Evolutionary conservation across 2,113 vertebrate genomes (phyloP).

Genomic region (Chiloscyllium plagiosum): DNA sequence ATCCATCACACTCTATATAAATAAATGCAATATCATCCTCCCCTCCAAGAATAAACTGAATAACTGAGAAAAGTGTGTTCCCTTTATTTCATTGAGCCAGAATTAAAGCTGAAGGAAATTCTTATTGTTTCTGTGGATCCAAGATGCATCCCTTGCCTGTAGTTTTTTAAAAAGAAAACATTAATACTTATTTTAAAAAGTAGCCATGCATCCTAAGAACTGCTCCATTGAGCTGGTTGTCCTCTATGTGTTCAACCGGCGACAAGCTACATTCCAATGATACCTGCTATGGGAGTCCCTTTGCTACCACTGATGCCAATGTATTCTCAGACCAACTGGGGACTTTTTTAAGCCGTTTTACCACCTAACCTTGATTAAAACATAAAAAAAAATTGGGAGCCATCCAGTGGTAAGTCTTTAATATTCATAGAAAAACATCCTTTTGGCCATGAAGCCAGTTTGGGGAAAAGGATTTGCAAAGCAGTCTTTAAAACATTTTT

Average conservation of each 20-base stretch:
- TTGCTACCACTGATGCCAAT: not conserved
- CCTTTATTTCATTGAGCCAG: not conserved
- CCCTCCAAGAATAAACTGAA: not conserved
- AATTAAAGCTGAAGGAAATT: not conserved
- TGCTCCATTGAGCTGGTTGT: not conserved
- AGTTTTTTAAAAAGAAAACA: not conserved
- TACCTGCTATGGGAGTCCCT: not conserved
- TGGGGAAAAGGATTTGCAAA: not conserved
- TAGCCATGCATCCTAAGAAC: not conserved
- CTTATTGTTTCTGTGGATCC: not conserved
- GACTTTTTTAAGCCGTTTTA: not conserved
- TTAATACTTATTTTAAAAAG: not conserved
- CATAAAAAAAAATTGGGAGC: constrained; percentile 6
- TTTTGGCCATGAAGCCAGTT: not conserved
- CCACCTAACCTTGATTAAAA: constrained; percentile 12
- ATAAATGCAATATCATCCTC: not conserved
- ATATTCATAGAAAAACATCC: not conserved
- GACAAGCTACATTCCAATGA: not conserved
- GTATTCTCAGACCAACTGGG: not conserved
- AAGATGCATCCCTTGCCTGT: not conserved
- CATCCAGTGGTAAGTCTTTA: not conserved
- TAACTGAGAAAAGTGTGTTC: not conserved
- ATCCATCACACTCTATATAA: not conserved
- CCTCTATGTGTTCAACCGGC: not conserved
- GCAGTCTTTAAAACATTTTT: not conserved